Base-by-base conservation (phyloP, 2,888 invertebrate genomes). In the Scaptomyza tumidula region DNA sequence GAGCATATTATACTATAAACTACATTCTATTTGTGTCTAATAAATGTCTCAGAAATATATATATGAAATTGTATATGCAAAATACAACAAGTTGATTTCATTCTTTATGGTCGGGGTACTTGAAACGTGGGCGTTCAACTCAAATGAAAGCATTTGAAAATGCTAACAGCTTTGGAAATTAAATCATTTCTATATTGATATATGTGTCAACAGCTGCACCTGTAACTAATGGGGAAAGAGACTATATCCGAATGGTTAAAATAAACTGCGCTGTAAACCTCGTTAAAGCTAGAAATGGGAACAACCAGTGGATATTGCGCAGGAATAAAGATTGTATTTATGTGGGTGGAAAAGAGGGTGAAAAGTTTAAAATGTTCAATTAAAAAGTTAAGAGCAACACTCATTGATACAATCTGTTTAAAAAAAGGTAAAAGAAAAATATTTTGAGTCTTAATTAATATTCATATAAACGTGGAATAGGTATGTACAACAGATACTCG, bases 21-120 rank as follows among this genome's bases (percentile, higher is more conserved):
- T 78, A 85, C 74, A 84, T 83, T 86, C 71, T 81, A 86, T 89
- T 89, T 89, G 83, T 89, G 90, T 89, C 86, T 89, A 88, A 88
- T 88, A 88, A 89, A 88, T 86, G 88, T 89, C 84, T 84, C 89
- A 87, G 86, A 84, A 81, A 83, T 75, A 74, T 60, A 80, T 60
- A 80, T 80, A 41, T 41, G 16, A 76, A 76, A 86, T 50, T 75
- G 79, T 81, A 85, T 86, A 82, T 88, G 86, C 80, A 72, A 86
- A 85, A 66, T 10, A 49, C 48, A 56, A 35, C 41, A 79, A 65
- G 46, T 65, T 57, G 55, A 52, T 37, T 69, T 46, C 37, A 27
- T 57, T 57, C 35, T 27, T 58, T 55, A 54, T 31, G 27, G 13
- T 31, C 31, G 7, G 31, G 5, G 3, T 33, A 9, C 5, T 39